Conservation (phyloP, 2,888 invertebrate species). For the Andrena haemorrhoa region DNA sequence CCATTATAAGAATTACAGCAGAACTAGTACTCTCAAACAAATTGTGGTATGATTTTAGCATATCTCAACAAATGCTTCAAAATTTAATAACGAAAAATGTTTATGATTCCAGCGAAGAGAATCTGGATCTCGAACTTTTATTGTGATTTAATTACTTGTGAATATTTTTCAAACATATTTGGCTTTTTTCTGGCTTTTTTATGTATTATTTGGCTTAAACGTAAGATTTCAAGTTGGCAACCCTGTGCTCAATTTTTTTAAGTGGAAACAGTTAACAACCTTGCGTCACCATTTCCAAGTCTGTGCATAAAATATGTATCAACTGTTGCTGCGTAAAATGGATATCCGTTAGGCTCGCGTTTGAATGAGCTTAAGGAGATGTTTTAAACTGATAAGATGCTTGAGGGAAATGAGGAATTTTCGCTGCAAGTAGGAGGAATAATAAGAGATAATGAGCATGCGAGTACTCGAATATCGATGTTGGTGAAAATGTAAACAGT, state of each 20-base stretch:
- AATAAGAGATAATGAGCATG: not conserved
- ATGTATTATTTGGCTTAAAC: no score
- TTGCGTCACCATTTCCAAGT: not conserved
- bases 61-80: no score
- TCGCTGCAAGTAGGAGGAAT: not conserved
- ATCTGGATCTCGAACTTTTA: no score
- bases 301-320: not conserved
- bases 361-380: not conserved
- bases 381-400: not conserved
- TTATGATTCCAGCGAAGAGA: no score
- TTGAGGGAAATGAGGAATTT: not conserved
- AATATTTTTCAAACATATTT: no score
- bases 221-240: no score
- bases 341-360: not conserved
- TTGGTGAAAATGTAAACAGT: not conserved
- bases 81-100: no score
- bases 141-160: no score
- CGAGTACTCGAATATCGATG: not conserved
- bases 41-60: no score
- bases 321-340: not conserved
- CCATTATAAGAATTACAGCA: no score
- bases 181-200: no score
- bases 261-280: not conserved
- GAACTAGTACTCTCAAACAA: no score
- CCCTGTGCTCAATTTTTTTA: not conserved